Evolutionary conservation across 2,888 invertebrate species (phyloP).

Genomic region (Syritta pipiens): DNA sequence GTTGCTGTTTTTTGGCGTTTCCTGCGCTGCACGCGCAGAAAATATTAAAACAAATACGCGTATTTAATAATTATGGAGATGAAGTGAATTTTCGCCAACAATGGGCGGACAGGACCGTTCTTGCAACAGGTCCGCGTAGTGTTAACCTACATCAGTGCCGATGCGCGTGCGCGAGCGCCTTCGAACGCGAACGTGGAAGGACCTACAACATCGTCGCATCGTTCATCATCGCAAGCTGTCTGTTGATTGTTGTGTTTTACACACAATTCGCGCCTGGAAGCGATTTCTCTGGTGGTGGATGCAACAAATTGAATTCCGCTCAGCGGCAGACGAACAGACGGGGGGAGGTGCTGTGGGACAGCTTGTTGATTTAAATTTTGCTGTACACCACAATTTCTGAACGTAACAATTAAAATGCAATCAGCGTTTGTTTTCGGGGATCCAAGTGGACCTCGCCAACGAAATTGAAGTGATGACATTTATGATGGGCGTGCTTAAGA

Average conservation of each 20-base stretch:
- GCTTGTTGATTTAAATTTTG: conserved; percentile 72
- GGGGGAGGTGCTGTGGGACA: conserved; percentile 20
- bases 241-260: conserved; percentile 68
- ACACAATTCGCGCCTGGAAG: conserved; percentile 68
- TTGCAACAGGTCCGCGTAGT: conserved; percentile 56
- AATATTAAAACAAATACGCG: conserved; percentile 71
- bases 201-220: conserved; percentile 63
- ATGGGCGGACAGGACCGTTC: conserved; percentile 67
- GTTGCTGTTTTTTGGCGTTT: not conserved
- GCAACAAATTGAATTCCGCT: conserved; percentile 60
- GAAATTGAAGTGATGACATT: conserved; percentile 53
- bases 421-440: conserved; percentile 71
- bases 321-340: not conserved
- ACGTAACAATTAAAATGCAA: conserved; percentile 77
- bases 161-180: conserved; percentile 53
- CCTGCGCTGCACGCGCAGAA: conserved; percentile 26
- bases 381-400: conserved; percentile 71
- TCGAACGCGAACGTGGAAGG: not conserved
- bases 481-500: conserved; percentile 48
- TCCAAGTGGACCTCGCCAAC: not conserved
- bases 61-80: conserved; percentile 66
- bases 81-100: conserved; percentile 67
- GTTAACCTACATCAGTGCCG: conserved; percentile 60
- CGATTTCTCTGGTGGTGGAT: conserved; percentile 57
- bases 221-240: conserved; percentile 65